Evolutionary conservation across 2,888 invertebrate genomes (phyloP).

Genomic region (Cetonia aurata): DNA sequence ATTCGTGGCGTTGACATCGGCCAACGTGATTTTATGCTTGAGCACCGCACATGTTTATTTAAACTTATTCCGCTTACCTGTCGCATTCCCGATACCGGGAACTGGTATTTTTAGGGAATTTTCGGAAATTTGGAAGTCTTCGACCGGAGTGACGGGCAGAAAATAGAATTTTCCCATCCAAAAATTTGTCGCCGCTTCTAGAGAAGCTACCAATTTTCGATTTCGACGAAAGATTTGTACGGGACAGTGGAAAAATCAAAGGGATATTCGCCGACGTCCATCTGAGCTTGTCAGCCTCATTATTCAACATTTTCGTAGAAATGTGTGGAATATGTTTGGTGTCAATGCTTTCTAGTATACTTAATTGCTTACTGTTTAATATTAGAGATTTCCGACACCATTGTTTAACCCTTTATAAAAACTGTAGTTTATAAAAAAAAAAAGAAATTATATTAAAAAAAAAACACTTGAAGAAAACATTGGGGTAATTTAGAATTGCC

Average conservation of each 20-base stretch:
- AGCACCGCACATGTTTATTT: conserved; percentile 12
- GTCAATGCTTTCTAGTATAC: conserved; percentile 20
- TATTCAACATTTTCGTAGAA: conserved; percentile 25
- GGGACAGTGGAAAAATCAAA: conserved; percentile 18
- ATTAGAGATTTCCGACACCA: conserved; percentile 25
- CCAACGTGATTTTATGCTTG: conserved; percentile 31
- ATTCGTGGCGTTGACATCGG: conserved; percentile 34
- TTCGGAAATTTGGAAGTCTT: conserved; percentile 28
- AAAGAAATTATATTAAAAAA: no score
- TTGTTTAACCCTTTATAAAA: neutral
- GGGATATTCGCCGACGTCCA: conserved; percentile 16
- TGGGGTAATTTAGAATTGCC: no score
- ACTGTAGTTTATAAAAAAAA: no score
- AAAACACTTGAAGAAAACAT: no score
- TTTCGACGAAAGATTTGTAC: conserved; percentile 35
- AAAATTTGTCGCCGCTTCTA: conserved; percentile 14
- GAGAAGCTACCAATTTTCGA: conserved; percentile 25
- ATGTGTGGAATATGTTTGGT: conserved; percentile 17
- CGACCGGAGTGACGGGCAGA: conserved; percentile 17
- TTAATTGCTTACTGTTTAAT: conserved; percentile 19
- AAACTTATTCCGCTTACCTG: conserved; percentile 27
- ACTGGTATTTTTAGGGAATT: conserved; percentile 25
- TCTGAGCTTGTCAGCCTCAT: conserved; percentile 12
- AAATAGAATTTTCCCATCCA: conserved; percentile 31
- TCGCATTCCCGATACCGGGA: conserved; percentile 26